Evolutionary conservation across 2,888 invertebrate species (phyloP).

Genomic region (Kuschelorhynchus macadamiae): DNA sequence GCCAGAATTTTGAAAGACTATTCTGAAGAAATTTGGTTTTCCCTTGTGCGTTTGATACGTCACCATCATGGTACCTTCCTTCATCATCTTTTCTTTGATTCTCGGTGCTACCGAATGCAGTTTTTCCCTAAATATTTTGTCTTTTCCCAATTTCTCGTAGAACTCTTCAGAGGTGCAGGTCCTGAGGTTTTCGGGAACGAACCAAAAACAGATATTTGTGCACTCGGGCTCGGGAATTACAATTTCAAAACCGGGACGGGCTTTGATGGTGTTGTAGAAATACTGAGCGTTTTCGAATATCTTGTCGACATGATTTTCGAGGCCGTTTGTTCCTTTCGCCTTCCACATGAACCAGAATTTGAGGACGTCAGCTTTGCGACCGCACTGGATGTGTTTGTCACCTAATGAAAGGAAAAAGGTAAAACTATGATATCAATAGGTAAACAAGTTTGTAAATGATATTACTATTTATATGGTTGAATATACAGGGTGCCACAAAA

Average conservation of each 20-base stretch:
- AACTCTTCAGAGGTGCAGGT: conserved; percentile 59
- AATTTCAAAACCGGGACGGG: conserved; percentile 80
- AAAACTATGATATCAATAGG: too few relatives aligned
- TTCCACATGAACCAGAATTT: conserved; percentile 99
- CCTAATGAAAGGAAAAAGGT: conserved; percentile 70
- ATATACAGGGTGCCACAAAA: too few relatives aligned
- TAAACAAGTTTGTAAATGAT: too few relatives aligned
- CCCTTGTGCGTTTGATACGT: conserved; percentile 93
- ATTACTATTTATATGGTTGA: too few relatives aligned
- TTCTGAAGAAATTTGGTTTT: conserved; percentile 94
- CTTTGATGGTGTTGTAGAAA: conserved; percentile 77
- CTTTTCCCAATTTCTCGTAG: conserved; percentile 8
- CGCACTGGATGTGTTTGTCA: conserved; percentile 96
- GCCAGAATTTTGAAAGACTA: conserved; percentile 93
- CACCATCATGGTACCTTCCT: conserved; percentile 94
- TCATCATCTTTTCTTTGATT: conserved; percentile 96
- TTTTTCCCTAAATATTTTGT: conserved; percentile 73
- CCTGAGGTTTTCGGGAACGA: conserved; percentile 64
- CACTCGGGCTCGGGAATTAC: conserved; percentile 88
- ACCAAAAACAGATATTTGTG: conserved; percentile 98
- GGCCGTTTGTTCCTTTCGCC: conserved; percentile 87
- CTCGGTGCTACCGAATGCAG: conserved; percentile 89
- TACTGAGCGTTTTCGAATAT: conserved; percentile 83
- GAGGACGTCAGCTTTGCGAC: conserved; percentile 93
- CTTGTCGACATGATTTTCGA: conserved; percentile 83